A percentile compares a stretch with the other conserved stretches of the same genome.
Evolutionary conservation across 2,888 invertebrate genomes (phyloP).

Genomic region (Heteropelma amictum): DNA sequence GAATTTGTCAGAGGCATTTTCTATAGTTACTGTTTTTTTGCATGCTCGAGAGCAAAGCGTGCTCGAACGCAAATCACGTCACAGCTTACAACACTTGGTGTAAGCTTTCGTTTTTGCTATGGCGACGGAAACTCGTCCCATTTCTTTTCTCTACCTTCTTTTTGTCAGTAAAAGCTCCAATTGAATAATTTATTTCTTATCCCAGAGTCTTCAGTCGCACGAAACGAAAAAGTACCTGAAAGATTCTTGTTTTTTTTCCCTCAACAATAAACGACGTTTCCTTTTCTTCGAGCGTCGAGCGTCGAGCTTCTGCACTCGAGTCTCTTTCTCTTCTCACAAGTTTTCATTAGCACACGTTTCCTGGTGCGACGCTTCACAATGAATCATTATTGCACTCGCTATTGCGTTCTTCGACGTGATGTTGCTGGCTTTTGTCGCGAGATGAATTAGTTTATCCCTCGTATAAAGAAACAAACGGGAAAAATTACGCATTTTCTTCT

Average conservation of each 20-base stretch:
- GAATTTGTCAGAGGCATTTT: constrained; percentile 12
- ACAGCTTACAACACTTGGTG: constrained; percentile 11
- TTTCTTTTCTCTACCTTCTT: not conserved
- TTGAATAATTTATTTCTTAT: constrained; percentile 60
- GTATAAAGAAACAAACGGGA: not conserved
- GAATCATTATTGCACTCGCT: constrained; percentile 34
- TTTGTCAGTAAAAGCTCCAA: constrained; percentile 55
- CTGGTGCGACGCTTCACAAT: no score
- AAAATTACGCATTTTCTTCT: no score
- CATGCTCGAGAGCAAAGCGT: constrained; percentile 7
- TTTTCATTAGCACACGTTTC: no score
- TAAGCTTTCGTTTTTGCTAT: constrained; percentile 16
- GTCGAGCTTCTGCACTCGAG: no score
- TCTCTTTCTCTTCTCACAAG: no score
- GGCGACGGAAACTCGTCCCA: constrained; percentile 8
- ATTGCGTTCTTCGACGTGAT: constrained; percentile 21
- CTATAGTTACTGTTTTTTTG: constrained; percentile 48
- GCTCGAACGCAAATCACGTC: constrained; percentile 11
- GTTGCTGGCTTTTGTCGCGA: not conserved
- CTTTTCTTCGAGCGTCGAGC: no score
- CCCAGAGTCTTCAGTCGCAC: not conserved
- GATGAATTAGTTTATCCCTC: constrained; percentile 11
- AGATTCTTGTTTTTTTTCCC: constrained; percentile 13
- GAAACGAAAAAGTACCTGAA: constrained; percentile 13
- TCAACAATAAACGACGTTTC: constrained; percentile 1